Percentiles rank a stretch among this genome's conserved stretches.
phyloP scores from a whole-genome alignment of 1,140 invertebrate genomes.

The Chrysopa pallens region DNA sequence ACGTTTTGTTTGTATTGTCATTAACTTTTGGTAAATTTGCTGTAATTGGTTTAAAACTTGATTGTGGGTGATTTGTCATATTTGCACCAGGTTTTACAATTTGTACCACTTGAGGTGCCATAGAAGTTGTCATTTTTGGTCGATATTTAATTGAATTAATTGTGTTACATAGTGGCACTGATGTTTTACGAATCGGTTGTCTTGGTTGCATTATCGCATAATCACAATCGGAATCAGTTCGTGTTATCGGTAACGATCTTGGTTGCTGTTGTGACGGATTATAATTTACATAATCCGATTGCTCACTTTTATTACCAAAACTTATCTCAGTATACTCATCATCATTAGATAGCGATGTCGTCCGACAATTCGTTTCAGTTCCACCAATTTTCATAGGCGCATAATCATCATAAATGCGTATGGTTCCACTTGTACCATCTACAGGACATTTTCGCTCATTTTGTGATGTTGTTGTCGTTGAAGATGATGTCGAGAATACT shows the following conservation, averaged over 20 bases:
- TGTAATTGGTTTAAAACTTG: not conserved
- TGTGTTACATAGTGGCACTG: constrained; percentile 4
- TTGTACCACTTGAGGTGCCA: constrained; percentile 13
- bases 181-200: constrained; percentile 6
- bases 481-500: constrained; percentile 38
- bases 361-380: not conserved
- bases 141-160: constrained; percentile 1
- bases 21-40: not conserved
- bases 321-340: constrained; percentile 18
- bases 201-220: constrained; percentile 21
- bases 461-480: constrained; percentile 30
- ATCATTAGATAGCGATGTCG: constrained; percentile 7
- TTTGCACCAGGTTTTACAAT: constrained; percentile 6
- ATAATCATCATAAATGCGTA: constrained; percentile 4
- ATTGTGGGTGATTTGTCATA: not conserved
- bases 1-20: not conserved
- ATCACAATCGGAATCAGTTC: constrained; percentile 9
- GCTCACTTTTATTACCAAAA: constrained; percentile 8
- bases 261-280: constrained; percentile 6
- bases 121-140: constrained; percentile 3
- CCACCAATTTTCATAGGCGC: not conserved
- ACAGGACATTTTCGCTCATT: constrained; percentile 18
- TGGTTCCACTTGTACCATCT: constrained; percentile 18
- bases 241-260: not conserved
- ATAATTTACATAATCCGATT: constrained; percentile 19